Evolutionary conservation across 2,113 vertebrate genomes (phyloP).

Genomic region (Anhinga rufa): DNA sequence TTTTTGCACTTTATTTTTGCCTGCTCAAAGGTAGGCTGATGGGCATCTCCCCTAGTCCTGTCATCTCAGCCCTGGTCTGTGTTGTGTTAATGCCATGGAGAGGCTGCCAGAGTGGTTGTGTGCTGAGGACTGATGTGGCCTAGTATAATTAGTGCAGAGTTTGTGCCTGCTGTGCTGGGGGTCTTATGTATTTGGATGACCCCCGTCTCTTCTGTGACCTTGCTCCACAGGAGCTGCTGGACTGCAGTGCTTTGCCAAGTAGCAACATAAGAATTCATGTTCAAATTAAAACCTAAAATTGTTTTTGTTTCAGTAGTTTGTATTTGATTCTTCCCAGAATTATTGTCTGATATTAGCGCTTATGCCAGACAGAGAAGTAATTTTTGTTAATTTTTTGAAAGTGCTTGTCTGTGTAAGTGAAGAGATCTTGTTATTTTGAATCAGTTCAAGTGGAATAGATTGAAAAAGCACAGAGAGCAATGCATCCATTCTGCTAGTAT

Average conservation of each 20-base stretch:
- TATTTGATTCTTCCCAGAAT: background rate
- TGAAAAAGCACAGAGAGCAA: background rate
- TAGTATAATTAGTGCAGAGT: background rate
- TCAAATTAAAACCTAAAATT: background rate
- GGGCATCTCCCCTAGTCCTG: background rate
- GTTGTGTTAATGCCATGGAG: background rate
- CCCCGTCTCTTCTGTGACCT: background rate
- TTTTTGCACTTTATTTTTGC: background rate
- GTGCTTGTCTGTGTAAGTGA: background rate
- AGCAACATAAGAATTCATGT: background rate
- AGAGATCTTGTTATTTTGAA: background rate
- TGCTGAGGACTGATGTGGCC: background rate
- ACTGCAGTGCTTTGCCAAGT: background rate
- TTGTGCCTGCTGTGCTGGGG: background rate
- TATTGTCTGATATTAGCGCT: background rate
- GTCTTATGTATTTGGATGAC: constrained; percentile 17
- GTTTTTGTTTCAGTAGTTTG: background rate
- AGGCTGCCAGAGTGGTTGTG: background rate
- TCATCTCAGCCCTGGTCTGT: background rate
- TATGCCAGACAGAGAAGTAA: background rate
- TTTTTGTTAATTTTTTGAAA: background rate
- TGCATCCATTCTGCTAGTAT: background rate
- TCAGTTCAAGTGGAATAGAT: background rate
- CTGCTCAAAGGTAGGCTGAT: background rate
- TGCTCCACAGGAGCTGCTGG: constrained; percentile 8